phyloP scores from a whole-genome alignment of 2,113 vertebrate genomes.

The Pedionomus torquatus region DNA sequence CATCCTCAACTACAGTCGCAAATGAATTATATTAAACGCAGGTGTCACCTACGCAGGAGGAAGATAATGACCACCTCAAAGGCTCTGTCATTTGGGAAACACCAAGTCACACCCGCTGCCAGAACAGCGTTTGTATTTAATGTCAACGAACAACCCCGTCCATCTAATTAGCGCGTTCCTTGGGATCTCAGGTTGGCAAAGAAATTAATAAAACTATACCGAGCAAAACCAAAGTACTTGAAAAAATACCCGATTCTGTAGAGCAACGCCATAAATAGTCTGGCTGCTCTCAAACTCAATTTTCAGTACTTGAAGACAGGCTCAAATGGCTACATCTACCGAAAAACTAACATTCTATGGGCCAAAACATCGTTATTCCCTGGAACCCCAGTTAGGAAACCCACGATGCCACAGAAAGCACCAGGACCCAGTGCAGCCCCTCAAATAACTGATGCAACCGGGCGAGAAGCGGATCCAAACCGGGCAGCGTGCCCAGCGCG shows the following conservation, averaged over 20 bases:
- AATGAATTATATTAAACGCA: not conserved
- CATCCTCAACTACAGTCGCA: not conserved
- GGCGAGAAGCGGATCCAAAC: not conserved
- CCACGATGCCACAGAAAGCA: not conserved
- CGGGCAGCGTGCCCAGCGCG: not conserved
- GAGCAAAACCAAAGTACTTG: not conserved
- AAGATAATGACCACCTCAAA: not conserved
- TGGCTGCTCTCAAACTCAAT: not conserved
- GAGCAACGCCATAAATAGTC: not conserved
- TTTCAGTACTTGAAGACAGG: not conserved
- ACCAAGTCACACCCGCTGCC: not conserved
- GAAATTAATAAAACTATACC: not conserved
- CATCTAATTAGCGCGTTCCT: not conserved
- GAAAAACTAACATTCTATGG: not conserved
- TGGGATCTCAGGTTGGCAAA: not conserved
- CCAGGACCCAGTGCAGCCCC: not conserved
- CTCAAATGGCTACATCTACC: not conserved
- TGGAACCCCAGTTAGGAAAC: accelerated
- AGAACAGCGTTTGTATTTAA: accelerated
- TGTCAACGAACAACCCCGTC: not conserved
- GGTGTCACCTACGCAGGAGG: not conserved
- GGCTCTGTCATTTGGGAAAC: not conserved
- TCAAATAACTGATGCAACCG: not conserved
- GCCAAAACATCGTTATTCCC: too few relatives aligned
- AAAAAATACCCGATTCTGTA: not conserved